A percentile compares a stretch with the other conserved stretches of the same genome.
Evolutionary conservation across 2,113 vertebrate genomes (phyloP).

Genomic region (Enhydra lutris): DNA sequence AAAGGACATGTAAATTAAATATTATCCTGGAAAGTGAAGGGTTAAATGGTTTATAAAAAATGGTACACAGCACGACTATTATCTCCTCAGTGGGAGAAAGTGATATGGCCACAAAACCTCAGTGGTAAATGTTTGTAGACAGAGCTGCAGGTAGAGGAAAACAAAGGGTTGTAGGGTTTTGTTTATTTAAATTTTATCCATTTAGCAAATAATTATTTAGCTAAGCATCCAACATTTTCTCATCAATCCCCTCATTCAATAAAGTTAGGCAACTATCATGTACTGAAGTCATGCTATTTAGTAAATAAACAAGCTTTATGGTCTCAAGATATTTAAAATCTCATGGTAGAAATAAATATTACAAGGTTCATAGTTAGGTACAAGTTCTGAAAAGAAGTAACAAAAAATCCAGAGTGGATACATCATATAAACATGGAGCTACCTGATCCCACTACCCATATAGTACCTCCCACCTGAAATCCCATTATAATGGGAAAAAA

Average conservation of each 20-base stretch:
- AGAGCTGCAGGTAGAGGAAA: neutral
- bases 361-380: neutral
- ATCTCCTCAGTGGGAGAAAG: neutral
- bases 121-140: neutral
- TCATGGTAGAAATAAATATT: neutral
- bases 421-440: neutral
- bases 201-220: neutral
- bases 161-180: neutral
- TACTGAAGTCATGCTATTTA: neutral
- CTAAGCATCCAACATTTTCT: neutral
- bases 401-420: neutral
- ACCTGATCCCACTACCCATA: neutral
- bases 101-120: neutral
- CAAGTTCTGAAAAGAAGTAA: neutral
- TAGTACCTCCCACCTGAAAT: neutral
- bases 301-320: neutral
- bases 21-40: neutral
- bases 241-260: neutral
- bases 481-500: neutral
- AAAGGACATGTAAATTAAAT: neutral
- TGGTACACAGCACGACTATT: neutral
- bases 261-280: neutral
- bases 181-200: neutral
- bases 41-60: neutral
- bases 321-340: neutral